phyloP scores from a whole-genome alignment of 2,888 invertebrate species.

The Azorinus chamasolen region DNA sequence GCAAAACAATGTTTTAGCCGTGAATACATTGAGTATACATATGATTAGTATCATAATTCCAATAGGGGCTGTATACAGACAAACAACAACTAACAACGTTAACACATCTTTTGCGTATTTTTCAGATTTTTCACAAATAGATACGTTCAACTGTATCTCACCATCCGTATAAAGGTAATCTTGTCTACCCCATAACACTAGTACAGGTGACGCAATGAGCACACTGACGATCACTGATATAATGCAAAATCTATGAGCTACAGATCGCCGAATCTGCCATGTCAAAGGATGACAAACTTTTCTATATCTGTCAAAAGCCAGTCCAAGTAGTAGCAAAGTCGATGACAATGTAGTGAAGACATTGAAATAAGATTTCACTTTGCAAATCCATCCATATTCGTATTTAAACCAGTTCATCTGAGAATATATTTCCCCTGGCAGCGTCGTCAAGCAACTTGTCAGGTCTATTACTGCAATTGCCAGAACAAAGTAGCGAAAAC shows the following conservation, averaged over 20 bases:
- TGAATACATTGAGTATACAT: constrained; percentile 37
- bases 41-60: constrained; percentile 38
- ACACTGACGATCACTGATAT: constrained; percentile 9
- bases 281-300: constrained; percentile 32
- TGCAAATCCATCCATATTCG: constrained; percentile 30
- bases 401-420: constrained; percentile 39
- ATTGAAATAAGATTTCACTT: too few species aligned
- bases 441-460: too few species aligned
- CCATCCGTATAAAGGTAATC: constrained; percentile 25
- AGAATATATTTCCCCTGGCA: constrained; percentile 34
- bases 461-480: constrained; percentile 41
- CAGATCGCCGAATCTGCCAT: constrained; percentile 49
- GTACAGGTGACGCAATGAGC: constrained; percentile 36
- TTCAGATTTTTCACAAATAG: too few species aligned
- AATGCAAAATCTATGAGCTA: constrained; percentile 33
- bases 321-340: constrained; percentile 24
- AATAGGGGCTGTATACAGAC: constrained; percentile 46
- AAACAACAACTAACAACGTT: constrained; percentile 34
- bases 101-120: constrained; percentile 24
- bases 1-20: constrained; percentile 40
- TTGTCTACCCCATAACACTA: constrained; percentile 53
- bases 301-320: constrained; percentile 59
- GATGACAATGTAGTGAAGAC: constrained; percentile 39
- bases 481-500: constrained; percentile 53
- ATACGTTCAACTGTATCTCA: constrained; percentile 10